Evolutionary conservation across 2,797 vertebrate species (phyloP).

Genomic region (Melanotaenia parkinsoni): DNA sequence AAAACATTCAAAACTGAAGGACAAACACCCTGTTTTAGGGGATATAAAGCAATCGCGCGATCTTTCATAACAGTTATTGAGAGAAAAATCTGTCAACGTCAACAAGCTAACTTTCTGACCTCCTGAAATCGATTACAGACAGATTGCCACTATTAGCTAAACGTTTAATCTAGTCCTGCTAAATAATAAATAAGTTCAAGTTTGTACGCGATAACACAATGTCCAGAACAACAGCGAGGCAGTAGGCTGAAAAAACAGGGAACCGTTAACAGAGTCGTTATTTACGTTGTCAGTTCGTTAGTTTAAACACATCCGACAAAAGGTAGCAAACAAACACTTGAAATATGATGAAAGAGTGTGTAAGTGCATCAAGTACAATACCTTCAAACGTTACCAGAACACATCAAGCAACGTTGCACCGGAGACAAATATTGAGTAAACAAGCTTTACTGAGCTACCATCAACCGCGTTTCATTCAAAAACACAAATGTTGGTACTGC

Average conservation of each 20-base stretch:
- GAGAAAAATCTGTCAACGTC: not conserved
- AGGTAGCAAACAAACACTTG: not conserved
- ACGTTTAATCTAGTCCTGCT: not conserved
- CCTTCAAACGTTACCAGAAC: slow-evolving; percentile 1
- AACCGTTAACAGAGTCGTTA: not conserved
- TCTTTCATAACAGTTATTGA: not conserved
- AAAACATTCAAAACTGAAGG: no score
- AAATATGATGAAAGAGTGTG: not conserved
- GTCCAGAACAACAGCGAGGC: not conserved
- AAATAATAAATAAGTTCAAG: not conserved
- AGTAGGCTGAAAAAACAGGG: not conserved
- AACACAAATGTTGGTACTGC: slow-evolving; percentile 50
- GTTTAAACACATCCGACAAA: not conserved
- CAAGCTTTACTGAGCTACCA: not conserved
- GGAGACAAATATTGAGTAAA: not conserved
- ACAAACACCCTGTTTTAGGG: no score
- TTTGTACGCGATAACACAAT: not conserved
- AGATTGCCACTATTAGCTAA: not conserved
- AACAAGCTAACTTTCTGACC: not conserved
- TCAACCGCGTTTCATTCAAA: slow-evolving; percentile 79
- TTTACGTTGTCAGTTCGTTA: not conserved
- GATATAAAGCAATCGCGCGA: not conserved
- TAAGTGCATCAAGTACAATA: slow-evolving; percentile 22
- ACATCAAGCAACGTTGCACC: not conserved
- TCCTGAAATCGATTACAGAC: not conserved